Conservation (phyloP, 2,797 vertebrate species). For the Cirrhinus mrigala region DNA sequence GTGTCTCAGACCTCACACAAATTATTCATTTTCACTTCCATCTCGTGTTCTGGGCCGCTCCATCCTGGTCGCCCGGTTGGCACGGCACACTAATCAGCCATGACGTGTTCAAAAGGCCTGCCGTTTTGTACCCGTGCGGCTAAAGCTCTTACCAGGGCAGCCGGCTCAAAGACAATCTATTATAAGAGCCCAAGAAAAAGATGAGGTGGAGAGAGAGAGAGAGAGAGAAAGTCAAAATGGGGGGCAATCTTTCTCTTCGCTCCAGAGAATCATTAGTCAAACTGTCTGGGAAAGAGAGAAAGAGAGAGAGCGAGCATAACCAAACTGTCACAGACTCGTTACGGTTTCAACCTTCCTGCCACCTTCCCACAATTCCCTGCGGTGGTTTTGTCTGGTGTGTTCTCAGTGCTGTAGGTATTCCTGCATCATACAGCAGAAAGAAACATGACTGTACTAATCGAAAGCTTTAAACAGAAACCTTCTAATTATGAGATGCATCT, state of each 20-base stretch:
- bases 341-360: slow-evolving; percentile 33
- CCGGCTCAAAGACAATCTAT: slow-evolving; percentile 67
- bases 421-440: not conserved
- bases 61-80: slow-evolving; percentile 50
- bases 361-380: slow-evolving; percentile 49
- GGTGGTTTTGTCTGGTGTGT: not conserved
- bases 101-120: slow-evolving; percentile 68
- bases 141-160: slow-evolving; percentile 65
- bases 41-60: slow-evolving; percentile 28
- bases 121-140: slow-evolving; percentile 64
- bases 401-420: slow-evolving; percentile 19
- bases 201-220: slow-evolving; percentile 52
- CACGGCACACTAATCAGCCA: slow-evolving; percentile 65
- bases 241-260: slow-evolving; percentile 57
- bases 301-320: slow-evolving; percentile 13
- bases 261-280: slow-evolving; percentile 61
- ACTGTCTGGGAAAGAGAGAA: slow-evolving; percentile 45
- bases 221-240: slow-evolving; percentile 59
- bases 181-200: slow-evolving; percentile 53
- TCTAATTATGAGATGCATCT: not conserved
- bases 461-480: not conserved
- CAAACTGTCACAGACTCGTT: slow-evolving; percentile 38
- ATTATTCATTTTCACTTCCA: slow-evolving; percentile 27
- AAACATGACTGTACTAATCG: not conserved
- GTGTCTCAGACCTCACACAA: slow-evolving; percentile 35